A percentile compares a stretch with the other conserved stretches of the same genome.
Evolutionary conservation across 2,113 vertebrate genomes (phyloP).

Genomic region (Gambusia affinis): DNA sequence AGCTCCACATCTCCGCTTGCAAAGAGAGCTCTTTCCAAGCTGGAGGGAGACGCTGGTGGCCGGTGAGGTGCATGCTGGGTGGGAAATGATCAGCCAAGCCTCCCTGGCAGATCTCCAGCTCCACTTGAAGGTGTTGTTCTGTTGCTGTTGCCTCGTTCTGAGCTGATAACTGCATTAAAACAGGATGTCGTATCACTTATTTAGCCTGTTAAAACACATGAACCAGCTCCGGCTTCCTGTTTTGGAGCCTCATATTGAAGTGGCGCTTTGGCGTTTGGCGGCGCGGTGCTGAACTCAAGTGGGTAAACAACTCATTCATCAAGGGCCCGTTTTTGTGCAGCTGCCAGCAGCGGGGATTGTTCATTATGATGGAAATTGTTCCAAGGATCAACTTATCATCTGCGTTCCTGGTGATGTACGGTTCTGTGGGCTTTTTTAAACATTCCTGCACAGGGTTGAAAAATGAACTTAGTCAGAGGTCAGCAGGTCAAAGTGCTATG

Average conservation of each 20-base stretch:
- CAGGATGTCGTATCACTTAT: constrained; percentile 18
- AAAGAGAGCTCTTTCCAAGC: constrained; percentile 25
- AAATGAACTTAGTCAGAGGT: constrained; percentile 32
- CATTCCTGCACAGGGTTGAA: constrained; percentile 34
- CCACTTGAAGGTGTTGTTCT: constrained; percentile 24
- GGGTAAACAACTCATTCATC: constrained; percentile 73
- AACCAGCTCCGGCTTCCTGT: constrained; percentile 51
- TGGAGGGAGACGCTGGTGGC: constrained; percentile 6
- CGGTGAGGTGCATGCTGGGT: constrained; percentile 46
- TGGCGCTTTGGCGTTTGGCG: constrained; percentile 59
- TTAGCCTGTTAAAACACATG: constrained; percentile 34
- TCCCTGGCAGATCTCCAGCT: constrained; percentile 43
- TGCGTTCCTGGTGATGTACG: constrained; percentile 53
- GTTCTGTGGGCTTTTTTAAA: constrained; percentile 31
- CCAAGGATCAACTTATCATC: constrained; percentile 69
- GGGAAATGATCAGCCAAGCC: constrained; percentile 57
- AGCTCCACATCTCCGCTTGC: constrained; percentile 28
- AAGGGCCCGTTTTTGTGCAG: constrained; percentile 58
- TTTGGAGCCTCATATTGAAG: constrained; percentile 68
- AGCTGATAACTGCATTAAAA: not conserved
- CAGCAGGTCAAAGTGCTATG: constrained; percentile 27
- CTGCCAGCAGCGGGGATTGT: constrained; percentile 67
- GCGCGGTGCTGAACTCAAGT: constrained; percentile 54
- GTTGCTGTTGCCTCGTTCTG: constrained; percentile 20
- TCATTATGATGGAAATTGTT: constrained; percentile 70